Conservation (phyloP, 2,113 vertebrate species). For the Scolopax mira region DNA sequence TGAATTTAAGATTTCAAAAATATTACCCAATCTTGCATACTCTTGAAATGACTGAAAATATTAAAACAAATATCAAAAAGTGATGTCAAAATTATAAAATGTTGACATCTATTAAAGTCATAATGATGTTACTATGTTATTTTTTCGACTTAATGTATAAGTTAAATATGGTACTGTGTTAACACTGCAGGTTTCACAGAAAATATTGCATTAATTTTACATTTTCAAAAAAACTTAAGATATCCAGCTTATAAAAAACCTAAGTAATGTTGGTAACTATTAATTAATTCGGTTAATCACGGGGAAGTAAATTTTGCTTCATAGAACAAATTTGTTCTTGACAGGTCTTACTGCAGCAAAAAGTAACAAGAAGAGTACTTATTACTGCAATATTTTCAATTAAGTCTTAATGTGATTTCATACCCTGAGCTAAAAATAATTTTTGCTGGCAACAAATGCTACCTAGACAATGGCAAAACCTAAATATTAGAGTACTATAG, state of each 20-base stretch:
- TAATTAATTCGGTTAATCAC: neutral
- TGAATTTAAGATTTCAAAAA: neutral
- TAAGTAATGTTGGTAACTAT: neutral
- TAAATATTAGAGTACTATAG: neutral
- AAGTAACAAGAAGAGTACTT: neutral
- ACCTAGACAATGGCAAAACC: neutral
- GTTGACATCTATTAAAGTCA: neutral
- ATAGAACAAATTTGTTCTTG: neutral
- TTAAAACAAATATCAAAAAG: neutral
- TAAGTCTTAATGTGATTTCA: conserved; percentile 23
- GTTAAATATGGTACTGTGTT: neutral
- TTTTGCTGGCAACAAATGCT: neutral
- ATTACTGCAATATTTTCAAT: conserved; percentile 33
- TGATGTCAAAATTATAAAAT: neutral
- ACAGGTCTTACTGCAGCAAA: neutral
- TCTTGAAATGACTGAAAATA: neutral
- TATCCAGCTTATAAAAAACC: neutral
- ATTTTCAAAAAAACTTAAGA: neutral
- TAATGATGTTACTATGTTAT: neutral
- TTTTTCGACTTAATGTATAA: neutral
- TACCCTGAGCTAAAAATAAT: conserved; percentile 13
- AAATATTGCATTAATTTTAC: neutral
- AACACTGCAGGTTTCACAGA: neutral
- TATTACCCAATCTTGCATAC: neutral
- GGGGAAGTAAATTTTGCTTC: neutral